Evolutionary conservation across 2,888 invertebrate species (phyloP).

Genomic region (Cheilosia scutellata): DNA sequence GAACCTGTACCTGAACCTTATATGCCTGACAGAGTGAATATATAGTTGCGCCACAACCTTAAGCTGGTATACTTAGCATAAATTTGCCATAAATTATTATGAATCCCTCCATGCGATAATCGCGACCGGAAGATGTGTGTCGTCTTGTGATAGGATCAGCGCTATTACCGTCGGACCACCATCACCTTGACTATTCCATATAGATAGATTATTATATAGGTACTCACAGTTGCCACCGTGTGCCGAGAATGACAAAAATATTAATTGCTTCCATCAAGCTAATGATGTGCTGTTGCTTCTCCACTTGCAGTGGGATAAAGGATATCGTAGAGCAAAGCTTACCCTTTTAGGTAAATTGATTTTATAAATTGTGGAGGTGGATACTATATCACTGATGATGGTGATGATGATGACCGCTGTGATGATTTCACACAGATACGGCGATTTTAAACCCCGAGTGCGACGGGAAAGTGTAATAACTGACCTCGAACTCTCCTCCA

Average conservation of each 20-base stretch:
- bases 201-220: neutral
- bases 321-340: slow-evolving; percentile 10
- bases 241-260: slow-evolving; percentile 64
- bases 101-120: slow-evolving; percentile 53
- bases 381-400: slow-evolving; percentile 6
- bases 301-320: slow-evolving; percentile 16
- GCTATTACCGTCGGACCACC: slow-evolving; percentile 6
- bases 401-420: slow-evolving; percentile 33
- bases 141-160: slow-evolving; percentile 39
- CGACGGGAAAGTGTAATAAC: slow-evolving; percentile 78
- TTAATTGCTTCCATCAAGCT: slow-evolving; percentile 72
- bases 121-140: slow-evolving; percentile 66
- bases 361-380: slow-evolving; percentile 59
- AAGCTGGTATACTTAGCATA: slow-evolving; percentile 61
- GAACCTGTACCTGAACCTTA: slow-evolving; percentile 66
- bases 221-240: neutral
- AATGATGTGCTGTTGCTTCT: slow-evolving; percentile 53
- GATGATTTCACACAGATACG: slow-evolving; percentile 56
- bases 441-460: slow-evolving; percentile 34
- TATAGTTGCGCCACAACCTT: slow-evolving; percentile 56
- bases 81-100: slow-evolving; percentile 69
- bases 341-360: slow-evolving; percentile 59
- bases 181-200: neutral
- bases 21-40: slow-evolving; percentile 53
- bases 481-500: slow-evolving; percentile 82